Evolutionary conservation across 1,140 invertebrate species (phyloP), one percentile per base, ranked within the genome.

Genomic region (Plutomurus gul): DNA sequence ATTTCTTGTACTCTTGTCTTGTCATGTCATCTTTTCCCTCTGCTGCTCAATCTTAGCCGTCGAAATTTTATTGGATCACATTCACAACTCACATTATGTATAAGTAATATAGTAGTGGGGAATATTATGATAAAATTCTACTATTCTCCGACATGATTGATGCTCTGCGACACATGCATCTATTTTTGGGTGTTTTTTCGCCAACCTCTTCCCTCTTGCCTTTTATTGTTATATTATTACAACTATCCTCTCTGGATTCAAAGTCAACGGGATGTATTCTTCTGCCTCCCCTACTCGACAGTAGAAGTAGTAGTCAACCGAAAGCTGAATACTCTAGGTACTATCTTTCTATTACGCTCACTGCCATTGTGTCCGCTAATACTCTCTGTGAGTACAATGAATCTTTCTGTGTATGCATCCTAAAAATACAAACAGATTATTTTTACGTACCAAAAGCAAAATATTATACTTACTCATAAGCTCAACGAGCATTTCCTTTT

Each of bases 71-170:
- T 65, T 65, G 56, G 56, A 65, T 65, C 56, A 65, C 56, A 65
- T 65, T 65, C 56, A 65, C n/a, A 33, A 13, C 36, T 65, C 25
- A 27, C 73, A 75, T 75, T 51, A 75, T 75, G 73, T 37, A 36
- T 65, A 71, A 8, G 16, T 4, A 56, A 76, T 60, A 36, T 22
- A 40, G 22, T 51, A 36, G 20, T 37, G 18, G 33, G 65, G 70
- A 33, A 72, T 65, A 65, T 51, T 51, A 10, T 74, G 22, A 74
- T 74, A 74, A 74, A 74, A 74, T 43, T 43, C 51, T n/a, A n/a
- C n/a, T 37, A 13, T 75, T 56, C 25, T 40, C 20, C 73, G 47
- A 75, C 75, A 80, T 80, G 79, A 78, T 78, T 78, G 77, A 78
- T 78, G 77, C 43, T 60, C 65, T 72, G 49, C 49, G 77, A 79